phyloP scores from a whole-genome alignment of 2,113 vertebrate species.

The Anhinga anhinga region DNA sequence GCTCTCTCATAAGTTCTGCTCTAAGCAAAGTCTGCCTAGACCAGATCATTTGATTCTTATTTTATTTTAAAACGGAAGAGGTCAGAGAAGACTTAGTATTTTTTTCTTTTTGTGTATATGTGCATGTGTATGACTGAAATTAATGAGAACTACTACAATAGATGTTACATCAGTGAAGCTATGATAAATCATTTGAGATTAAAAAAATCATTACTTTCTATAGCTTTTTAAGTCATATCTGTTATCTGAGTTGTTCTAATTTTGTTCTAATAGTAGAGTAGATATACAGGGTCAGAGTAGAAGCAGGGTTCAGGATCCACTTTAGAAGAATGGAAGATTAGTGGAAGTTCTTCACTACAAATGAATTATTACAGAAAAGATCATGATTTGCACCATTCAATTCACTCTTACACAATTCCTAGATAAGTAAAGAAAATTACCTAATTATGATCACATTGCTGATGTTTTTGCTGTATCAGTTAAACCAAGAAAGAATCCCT shows the following conservation, averaged over 20 bases:
- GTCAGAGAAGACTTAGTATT: not conserved
- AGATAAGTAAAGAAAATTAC: not conserved
- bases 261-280: not conserved
- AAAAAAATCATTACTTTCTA: not conserved
- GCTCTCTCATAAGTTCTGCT: not conserved
- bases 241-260: not conserved
- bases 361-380: not conserved
- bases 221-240: not conserved
- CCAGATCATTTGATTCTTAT: not conserved
- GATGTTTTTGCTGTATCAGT: not conserved
- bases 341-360: not conserved
- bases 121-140: not conserved
- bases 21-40: not conserved
- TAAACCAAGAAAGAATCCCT: not conserved
- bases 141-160: not conserved
- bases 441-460: not conserved
- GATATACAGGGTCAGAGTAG: not conserved
- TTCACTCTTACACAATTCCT: not conserved
- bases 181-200: not conserved
- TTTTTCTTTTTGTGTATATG: not conserved
- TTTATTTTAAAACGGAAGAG: not conserved
- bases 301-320: not conserved
- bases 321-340: not conserved
- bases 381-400: not conserved
- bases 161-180: not conserved